Evolutionary conservation across 2,888 invertebrate genomes (phyloP).

Genomic region (Nephrotoma appendiculata): DNA sequence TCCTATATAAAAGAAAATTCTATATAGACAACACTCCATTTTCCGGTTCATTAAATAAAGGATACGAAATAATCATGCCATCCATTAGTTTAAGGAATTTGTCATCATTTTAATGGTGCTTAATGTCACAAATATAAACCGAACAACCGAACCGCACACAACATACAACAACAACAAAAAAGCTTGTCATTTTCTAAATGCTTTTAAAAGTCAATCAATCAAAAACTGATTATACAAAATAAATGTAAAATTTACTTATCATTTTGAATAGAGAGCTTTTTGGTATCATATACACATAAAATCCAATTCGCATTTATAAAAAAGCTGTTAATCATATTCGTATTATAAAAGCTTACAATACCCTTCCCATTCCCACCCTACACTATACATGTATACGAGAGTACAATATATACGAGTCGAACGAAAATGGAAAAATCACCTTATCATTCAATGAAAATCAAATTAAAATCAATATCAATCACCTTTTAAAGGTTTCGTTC

Average conservation of each 20-base stretch:
- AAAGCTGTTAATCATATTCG: not conserved
- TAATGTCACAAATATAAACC: not conserved
- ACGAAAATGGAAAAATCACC: not conserved
- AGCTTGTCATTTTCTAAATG: not conserved
- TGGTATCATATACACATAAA: not conserved
- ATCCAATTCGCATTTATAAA: not conserved
- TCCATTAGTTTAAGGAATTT: not conserved
- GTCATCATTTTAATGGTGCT: not conserved
- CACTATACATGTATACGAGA: no score
- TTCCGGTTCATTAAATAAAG: not conserved
- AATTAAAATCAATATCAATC: not conserved
- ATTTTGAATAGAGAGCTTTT: not conserved
- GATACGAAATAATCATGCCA: not conserved
- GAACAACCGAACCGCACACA: not conserved
- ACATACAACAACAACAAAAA: not conserved
- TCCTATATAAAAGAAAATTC: not conserved
- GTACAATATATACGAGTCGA: not conserved
- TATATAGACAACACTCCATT: not conserved
- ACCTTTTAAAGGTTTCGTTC: not conserved
- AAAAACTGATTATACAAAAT: not conserved
- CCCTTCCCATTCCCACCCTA: not conserved
- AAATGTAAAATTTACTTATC: not conserved
- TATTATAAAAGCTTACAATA: not conserved
- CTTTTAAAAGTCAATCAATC: not conserved
- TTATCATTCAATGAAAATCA: not conserved